These are phyloP conservation scores for Ibidorhyncha struthersii DNA, from an alignment of 2,113 vertebrate genomes.

Conservation along the genomic window DNA sequence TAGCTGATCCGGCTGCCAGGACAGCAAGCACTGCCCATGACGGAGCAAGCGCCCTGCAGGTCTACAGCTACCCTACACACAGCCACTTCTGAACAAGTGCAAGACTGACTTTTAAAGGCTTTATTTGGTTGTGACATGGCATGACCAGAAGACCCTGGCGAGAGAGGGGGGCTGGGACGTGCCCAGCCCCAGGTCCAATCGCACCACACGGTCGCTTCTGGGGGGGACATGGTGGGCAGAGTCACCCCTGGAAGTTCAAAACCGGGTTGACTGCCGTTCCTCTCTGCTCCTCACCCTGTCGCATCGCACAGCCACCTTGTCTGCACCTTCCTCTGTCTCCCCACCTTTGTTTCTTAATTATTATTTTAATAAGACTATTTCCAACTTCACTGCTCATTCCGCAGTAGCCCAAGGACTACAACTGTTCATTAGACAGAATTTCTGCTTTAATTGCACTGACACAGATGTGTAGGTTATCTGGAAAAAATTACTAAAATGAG, in stretches of 20 bases:
- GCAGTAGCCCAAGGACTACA: slow-evolving; percentile 61
- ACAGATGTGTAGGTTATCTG: slow-evolving; percentile 61
- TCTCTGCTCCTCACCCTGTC: background rate
- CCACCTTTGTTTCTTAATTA: slow-evolving; percentile 61
- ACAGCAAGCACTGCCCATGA: fast-evolving
- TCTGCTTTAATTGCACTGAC: slow-evolving; percentile 65
- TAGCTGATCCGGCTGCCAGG: background rate
- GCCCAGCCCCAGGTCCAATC: background rate
- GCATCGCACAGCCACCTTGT: background rate
- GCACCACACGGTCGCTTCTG: fast-evolving
- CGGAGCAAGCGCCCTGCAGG: background rate
- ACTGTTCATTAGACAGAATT: slow-evolving; percentile 65
- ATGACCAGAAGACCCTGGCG: background rate
- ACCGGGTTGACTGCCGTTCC: background rate
- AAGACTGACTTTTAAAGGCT: background rate
- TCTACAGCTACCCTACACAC: background rate
- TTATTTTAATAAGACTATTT: slow-evolving; percentile 59
- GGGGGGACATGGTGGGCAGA: fast-evolving
- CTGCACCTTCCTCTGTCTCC: background rate
- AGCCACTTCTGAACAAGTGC: background rate
- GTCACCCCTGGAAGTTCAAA: background rate
- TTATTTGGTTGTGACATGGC: background rate
- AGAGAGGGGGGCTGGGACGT: background rate
- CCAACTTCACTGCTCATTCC: slow-evolving; percentile 18
- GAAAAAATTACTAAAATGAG: slow-evolving; percentile 42